Base-by-base conservation (phyloP, 2,113 vertebrate species). In the Alexandromys fortis region DNA sequence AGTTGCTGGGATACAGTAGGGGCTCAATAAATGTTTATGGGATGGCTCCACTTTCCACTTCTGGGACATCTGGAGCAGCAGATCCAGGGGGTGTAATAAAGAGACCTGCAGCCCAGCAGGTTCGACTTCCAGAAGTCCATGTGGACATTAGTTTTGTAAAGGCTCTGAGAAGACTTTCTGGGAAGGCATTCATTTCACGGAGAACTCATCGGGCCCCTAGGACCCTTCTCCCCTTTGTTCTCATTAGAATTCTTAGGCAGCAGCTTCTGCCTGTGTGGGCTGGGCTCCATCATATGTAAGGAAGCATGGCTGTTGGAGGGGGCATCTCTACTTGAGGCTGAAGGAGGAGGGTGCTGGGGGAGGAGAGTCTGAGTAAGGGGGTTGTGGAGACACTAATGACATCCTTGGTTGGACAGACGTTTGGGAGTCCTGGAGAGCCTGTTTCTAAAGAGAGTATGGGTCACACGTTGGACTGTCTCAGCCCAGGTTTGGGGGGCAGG, bases 401-500 rank as follows among this genome's bases (percentile, higher is more conserved):
- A 2, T 55, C 67, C 63, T 45, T 67, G 55, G 55, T 72, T 49
- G 45, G n/a, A 42, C 19, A 47, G 63, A 45, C 17, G 52, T 42
- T 38, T 49, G 75, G 78, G 52, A 17, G 49, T 55, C 26, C 91
- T 61, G 3, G 85, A 82, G 61, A 83, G 21, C 63, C 0, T 30
- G 78, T 92, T 90, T 81, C 70, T 45, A 42, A 47, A 30, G 35
- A 33, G 68, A 52, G 21, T 79, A 85, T 83, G 97, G 81, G 79
- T 97, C 97, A 95, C 96, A 96, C 52, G 94, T 95, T 95, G 96
- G 17, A 90, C 94, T 72, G 42, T 95, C 95, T 97, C 97, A 92
- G 95, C 96, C 96, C 88, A 72, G 96, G 95, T 28, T 63, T 70
- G 12, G 55, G 63, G 78, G 94, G 89, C 68, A 91, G 83, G 91